Evolutionary conservation across 2,113 vertebrate genomes (phyloP), one percentile per base, ranked within the genome.

Genomic region (Callipepla californica): DNA sequence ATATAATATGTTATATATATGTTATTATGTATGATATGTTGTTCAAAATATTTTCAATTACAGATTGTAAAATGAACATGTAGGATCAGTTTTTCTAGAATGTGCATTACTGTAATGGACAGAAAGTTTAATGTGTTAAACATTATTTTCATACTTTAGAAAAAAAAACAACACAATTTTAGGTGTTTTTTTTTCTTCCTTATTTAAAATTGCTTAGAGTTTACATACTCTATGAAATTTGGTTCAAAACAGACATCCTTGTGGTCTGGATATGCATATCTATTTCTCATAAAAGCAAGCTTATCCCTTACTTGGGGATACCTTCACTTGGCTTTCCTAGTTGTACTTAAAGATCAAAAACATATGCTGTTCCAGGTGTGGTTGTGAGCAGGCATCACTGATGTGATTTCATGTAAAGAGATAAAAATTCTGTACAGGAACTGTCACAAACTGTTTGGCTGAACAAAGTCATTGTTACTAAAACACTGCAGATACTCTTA

Each of bases 401-500:
- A 96, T 98, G 96, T 95, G 81, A 92, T 97, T 98, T 98, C 98
- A 98, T 98, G 97, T 97, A 96, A 96, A 97, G 98, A 98, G 97
- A 98, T 98, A 98, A 98, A 98, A 98, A 98, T 83, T 97, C 97
- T 97, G 92, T 95, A 93, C 95, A 78, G 95, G 96, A 97, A 97
- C 97, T 98, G 98, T 98, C 98, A 98, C 97, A 97, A 98, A 95
- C 91, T 96, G 94, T 98, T 98, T 97, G 94, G 94, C 97, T 96
- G 97, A 98, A 97, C 96, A 94, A 93, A 96, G 91, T 97, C 95
- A 93, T 97, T 96, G 96, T 96, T 95, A 91, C 96, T 97, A 97
- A 98, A 98, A 96, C 97, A 96, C 94, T 98, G 96, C 97, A 98
- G 98, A 98, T 98, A 96, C 96, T 98, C 97, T 96, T 96, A 97